A percentile compares a stretch with the other conserved stretches of the same genome.
Evolutionary conservation across 2,113 vertebrate species (phyloP).

Genomic region (Strigops habroptila): DNA sequence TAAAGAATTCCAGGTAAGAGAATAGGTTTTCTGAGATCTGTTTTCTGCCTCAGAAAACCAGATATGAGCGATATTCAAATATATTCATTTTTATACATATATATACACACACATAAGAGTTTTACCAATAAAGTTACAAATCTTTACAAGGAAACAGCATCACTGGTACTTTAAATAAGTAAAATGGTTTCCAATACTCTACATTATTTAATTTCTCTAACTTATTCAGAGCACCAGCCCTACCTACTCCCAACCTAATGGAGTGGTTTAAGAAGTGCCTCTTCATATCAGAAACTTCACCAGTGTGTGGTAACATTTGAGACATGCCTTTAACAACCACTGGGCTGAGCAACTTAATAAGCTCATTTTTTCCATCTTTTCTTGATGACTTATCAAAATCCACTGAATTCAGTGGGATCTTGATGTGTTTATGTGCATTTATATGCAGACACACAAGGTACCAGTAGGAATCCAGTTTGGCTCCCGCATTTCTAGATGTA

Average conservation of each 20-base stretch:
- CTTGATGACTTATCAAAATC: rapidly evolving
- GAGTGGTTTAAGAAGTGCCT: background rate
- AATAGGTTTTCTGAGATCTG: background rate
- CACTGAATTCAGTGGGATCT: rapidly evolving
- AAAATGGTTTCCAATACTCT: background rate
- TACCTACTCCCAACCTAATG: background rate
- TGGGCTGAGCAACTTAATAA: background rate
- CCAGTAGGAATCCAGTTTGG: rapidly evolving
- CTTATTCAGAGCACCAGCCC: background rate
- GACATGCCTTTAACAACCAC: rapidly evolving
- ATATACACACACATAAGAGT: background rate
- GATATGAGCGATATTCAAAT: background rate
- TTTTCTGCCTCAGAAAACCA: background rate
- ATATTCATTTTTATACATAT: background rate
- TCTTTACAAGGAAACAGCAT: background rate
- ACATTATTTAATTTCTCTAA: background rate
- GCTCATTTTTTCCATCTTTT: background rate
- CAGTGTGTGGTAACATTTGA: background rate
- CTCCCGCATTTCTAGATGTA: background rate
- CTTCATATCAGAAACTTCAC: background rate
- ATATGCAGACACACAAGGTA: rapidly evolving
- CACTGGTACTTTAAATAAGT: background rate
- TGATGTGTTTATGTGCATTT: rapidly evolving
- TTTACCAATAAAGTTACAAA: background rate
- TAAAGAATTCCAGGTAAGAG: constrained; percentile 13